Percentiles rank a stretch among this genome's conserved stretches.
Conservation (phyloP, 2,113 vertebrate genomes). For the Saguinus imperator region DNA sequence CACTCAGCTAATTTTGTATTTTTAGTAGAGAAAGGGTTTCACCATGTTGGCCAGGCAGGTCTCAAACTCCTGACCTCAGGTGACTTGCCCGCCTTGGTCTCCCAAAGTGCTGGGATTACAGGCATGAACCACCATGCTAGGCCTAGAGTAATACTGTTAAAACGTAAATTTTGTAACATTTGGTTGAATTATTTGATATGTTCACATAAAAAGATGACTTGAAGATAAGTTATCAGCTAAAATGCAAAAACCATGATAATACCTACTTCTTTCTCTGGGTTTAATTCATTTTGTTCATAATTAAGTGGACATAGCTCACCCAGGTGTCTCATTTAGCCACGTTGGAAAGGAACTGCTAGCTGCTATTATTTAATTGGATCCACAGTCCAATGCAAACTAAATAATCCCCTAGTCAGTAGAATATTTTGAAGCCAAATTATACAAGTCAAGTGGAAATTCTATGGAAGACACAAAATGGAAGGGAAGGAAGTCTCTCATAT, state of each 20-base stretch:
- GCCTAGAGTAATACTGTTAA: neutral
- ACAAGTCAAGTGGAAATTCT: neutral
- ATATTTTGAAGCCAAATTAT: neutral
- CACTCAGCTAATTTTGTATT: too few species aligned
- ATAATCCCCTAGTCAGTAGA: neutral
- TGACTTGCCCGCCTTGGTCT: too few species aligned
- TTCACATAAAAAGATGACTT: too few species aligned
- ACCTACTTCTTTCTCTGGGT: neutral
- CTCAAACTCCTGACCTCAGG: too few species aligned
- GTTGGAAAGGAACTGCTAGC: neutral
- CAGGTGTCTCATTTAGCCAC: neutral
- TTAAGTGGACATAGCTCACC: neutral
- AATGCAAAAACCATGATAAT: neutral
- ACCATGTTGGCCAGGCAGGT: too few species aligned
- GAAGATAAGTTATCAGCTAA: neutral
- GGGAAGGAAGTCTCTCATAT: neutral
- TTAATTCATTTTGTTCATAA: neutral
- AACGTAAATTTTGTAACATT: neutral
- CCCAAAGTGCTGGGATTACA: too few species aligned
- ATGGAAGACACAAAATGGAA: neutral
- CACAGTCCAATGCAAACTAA: neutral
- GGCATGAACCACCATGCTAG: fast-evolving
- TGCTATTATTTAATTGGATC: neutral
- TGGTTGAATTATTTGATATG: neutral
- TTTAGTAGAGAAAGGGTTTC: too few species aligned